Conservation (phyloP, 2,797 vertebrate species). For the Rhinophrynus dorsalis region DNA sequence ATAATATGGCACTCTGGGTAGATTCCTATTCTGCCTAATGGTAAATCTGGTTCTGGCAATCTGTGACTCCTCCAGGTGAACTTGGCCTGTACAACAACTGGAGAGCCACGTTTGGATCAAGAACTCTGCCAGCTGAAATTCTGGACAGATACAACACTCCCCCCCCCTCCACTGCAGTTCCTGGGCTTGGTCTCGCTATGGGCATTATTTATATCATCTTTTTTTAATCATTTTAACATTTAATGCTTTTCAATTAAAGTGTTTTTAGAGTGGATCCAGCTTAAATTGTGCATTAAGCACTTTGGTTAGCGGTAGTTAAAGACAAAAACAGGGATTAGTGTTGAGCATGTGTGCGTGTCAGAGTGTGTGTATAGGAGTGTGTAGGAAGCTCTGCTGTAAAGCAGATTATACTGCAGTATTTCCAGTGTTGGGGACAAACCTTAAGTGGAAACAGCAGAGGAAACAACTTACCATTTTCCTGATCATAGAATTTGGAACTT, state of each 20-base stretch:
- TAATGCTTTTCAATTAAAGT: conserved; percentile 83
- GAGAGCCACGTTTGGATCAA: too few relatives aligned
- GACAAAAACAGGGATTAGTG: conserved; percentile 80
- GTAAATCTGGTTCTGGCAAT: too few relatives aligned
- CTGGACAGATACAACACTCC: too few relatives aligned
- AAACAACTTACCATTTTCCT: conserved; percentile 49
- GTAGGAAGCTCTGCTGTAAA: conserved; percentile 60
- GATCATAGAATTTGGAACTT: too few relatives aligned
- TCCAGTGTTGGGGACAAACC: conserved; percentile 1
- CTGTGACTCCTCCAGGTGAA: too few relatives aligned
- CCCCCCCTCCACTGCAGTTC: conserved; percentile 23
- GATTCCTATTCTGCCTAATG: too few relatives aligned
- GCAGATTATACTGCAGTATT: conserved; percentile 71
- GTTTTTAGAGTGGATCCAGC: conserved; percentile 81
- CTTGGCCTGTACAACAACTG: too few relatives aligned
- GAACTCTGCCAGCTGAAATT: too few relatives aligned
- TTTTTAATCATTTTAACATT: conserved; percentile 82
- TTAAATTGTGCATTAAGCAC: conserved; percentile 75
- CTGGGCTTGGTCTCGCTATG: conserved; percentile 25
- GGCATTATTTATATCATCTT: conserved; percentile 58
- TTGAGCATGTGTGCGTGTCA: conserved; percentile 42
- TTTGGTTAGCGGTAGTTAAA: conserved; percentile 82
- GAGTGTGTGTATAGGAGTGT: conserved; percentile 32
- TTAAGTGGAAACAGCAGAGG: conserved; percentile 64
- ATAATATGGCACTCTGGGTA: too few relatives aligned